Percentiles rank a stretch among this genome's conserved stretches.
Conservation (phyloP, 2,888 invertebrate genomes). For the Osmoderma eremita region DNA sequence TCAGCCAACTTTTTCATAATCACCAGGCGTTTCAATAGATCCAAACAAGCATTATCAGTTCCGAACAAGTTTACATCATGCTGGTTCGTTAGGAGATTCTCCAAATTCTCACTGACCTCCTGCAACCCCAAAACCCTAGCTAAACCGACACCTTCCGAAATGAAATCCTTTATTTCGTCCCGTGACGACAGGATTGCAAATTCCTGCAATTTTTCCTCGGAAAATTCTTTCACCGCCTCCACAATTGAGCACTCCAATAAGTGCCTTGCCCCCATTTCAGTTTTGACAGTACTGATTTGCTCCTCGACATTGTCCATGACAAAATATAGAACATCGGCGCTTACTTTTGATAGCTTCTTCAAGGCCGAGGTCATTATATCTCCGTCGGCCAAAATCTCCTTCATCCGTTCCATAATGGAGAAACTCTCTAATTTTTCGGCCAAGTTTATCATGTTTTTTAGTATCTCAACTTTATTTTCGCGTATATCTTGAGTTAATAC, state of each 20-base stretch:
- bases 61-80: constrained; percentile 68
- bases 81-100: constrained; percentile 65
- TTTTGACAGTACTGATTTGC: constrained; percentile 69
- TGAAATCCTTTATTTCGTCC: constrained; percentile 60
- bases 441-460: constrained; percentile 68
- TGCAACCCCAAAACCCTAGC: constrained; percentile 76
- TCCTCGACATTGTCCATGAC: constrained; percentile 71
- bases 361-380: constrained; percentile 73
- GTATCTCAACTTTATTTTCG: constrained; percentile 72
- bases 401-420: constrained; percentile 72
- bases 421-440: constrained; percentile 67
- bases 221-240: constrained; percentile 71
- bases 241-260: constrained; percentile 75
- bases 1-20: constrained; percentile 79
- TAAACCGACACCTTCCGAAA: constrained; percentile 74
- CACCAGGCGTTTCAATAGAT: constrained; percentile 75
- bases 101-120: constrained; percentile 67
- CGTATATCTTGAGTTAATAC: constrained; percentile 65
- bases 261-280: constrained; percentile 73
- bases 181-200: constrained; percentile 65
- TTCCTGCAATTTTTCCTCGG: constrained; percentile 69
- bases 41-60: constrained; percentile 70
- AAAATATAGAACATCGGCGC: constrained; percentile 70
- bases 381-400: constrained; percentile 71
- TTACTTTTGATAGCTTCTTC: constrained; percentile 71